Base-by-base conservation (phyloP, 2,113 vertebrate genomes). In the Toxotes jaculatrix region DNA sequence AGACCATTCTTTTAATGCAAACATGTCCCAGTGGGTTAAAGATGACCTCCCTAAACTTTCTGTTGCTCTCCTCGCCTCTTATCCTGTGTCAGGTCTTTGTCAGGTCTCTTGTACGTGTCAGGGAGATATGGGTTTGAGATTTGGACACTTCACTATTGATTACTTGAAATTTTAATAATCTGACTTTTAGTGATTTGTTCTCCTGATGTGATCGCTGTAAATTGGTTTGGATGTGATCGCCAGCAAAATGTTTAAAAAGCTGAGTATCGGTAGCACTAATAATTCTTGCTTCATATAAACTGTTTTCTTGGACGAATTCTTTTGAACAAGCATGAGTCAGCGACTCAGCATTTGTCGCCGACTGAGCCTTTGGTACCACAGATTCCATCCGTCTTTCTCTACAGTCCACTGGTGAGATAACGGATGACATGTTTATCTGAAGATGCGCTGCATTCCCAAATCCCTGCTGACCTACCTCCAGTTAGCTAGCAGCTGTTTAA, bases 401-500 rank as follows among this genome's bases (percentile, higher is more conserved):
- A 55, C 10, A 36, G 36, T 6, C 32, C 1, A 32, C 45, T n/a
- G 31, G 14, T 68, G 13, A 77, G 27, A 77, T 49, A 85, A 61
- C 27, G 13, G 13, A 79, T 42, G 21, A 55, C 57, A 59, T 23
- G 32, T 70, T 66, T 40, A 70, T 27, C 51, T 4, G 5, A 65
- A 75, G 51, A 40, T 73, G 74, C 9, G 0, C 45, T 43, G 6
- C 47, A 67, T 66, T 76, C 51, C 17, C 42, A 31, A 38, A 61
- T 62, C 40, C 43, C 11, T 32, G 14, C 68, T 2, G 2, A 66
- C 62, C 21, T 49, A 43, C 47, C 47, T 70, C 23, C 16, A 53
- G 40, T 81, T 57, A 53, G 56, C n/a, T 0, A 36, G 55, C 60
- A 76, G 65, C 73, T 45, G 34, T 27, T 67, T 42, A 69, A 78